phyloP scores from a whole-genome alignment of 2,888 invertebrate species.

The Coelinius sp. region DNA sequence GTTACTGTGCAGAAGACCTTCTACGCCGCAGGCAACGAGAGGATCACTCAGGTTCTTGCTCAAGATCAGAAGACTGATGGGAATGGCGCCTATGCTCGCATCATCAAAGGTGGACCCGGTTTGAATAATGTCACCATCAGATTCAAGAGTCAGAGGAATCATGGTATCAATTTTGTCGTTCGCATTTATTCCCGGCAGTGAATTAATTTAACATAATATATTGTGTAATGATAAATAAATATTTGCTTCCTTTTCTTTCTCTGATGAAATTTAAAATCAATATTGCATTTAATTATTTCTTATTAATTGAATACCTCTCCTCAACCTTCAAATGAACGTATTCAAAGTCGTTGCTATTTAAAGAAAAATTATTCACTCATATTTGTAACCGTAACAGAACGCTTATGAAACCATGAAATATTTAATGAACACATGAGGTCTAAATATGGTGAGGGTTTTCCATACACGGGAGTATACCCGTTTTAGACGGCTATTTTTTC shows the following conservation, averaged over 20 bases:
- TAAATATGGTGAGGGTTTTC: neutral
- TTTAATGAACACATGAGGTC: neutral
- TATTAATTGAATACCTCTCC: neutral
- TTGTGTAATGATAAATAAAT: neutral
- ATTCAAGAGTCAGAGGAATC: constrained; percentile 68
- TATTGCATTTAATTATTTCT: neutral
- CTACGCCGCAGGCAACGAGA: constrained; percentile 46
- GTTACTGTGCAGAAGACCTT: constrained; percentile 51
- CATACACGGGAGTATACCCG: constrained; percentile 1
- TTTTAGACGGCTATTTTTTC: neutral
- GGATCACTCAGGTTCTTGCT: constrained; percentile 64
- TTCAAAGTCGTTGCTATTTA: no score
- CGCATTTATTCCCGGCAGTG: constrained; percentile 38
- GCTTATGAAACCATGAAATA: neutral
- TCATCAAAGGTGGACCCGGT: constrained; percentile 66
- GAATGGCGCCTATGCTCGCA: constrained; percentile 66
- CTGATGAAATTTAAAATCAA: neutral
- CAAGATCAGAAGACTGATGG: constrained; percentile 67
- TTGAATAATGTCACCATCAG: constrained; percentile 59
- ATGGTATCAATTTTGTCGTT: constrained; percentile 65
- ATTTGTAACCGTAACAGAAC: neutral
- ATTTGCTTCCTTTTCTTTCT: neutral
- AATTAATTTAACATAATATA: neutral
- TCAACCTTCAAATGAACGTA: neutral
- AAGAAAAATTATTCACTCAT: no score